These are phyloP conservation scores for Parochlus steinenii DNA, from an alignment of 2,888 invertebrate genomes.

Conservation along the genomic window DNA sequence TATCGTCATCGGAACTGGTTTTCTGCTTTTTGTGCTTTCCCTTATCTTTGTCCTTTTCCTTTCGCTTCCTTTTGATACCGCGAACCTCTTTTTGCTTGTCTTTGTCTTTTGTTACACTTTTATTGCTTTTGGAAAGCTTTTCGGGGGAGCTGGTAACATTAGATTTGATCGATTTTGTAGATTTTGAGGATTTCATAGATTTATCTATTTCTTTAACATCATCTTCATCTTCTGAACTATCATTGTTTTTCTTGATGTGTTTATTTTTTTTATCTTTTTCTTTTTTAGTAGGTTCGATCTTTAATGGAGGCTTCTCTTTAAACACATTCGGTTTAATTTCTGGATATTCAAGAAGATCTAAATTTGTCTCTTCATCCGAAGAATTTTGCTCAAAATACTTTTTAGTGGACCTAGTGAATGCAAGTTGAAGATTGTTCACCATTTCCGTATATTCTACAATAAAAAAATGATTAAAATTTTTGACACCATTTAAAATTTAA, in stretches of 20 bases:
- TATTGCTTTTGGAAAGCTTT: background rate
- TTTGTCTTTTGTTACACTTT: slow-evolving; percentile 13
- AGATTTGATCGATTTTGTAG: too few relatives aligned
- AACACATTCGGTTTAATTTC: slow-evolving; percentile 31
- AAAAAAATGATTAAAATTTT: slow-evolving; percentile 12
- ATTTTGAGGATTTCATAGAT: too few relatives aligned
- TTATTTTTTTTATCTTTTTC: slow-evolving; percentile 3
- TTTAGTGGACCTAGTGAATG: slow-evolving; percentile 65
- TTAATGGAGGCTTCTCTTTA: slow-evolving; percentile 27
- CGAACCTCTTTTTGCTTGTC: slow-evolving; percentile 11
- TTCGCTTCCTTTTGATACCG: slow-evolving; percentile 7
- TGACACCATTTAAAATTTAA: slow-evolving; percentile 7
- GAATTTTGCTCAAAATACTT: slow-evolving; percentile 68
- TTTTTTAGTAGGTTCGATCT: slow-evolving; percentile 7
- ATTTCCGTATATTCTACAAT: slow-evolving; percentile 66
- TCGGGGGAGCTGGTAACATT: background rate
- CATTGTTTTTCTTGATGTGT: background rate
- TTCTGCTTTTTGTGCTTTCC: slow-evolving; percentile 9
- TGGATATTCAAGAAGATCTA: slow-evolving; percentile 49
- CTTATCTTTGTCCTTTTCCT: slow-evolving; percentile 6
- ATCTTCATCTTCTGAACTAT: background rate
- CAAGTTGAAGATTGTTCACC: slow-evolving; percentile 67
- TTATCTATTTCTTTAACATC: background rate
- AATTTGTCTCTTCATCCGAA: slow-evolving; percentile 47
- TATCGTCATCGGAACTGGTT: too few relatives aligned